Evolutionary conservation across 2,888 invertebrate genomes (phyloP), one percentile per base, ranked within the genome.

Genomic region (Apamea epomidion): DNA sequence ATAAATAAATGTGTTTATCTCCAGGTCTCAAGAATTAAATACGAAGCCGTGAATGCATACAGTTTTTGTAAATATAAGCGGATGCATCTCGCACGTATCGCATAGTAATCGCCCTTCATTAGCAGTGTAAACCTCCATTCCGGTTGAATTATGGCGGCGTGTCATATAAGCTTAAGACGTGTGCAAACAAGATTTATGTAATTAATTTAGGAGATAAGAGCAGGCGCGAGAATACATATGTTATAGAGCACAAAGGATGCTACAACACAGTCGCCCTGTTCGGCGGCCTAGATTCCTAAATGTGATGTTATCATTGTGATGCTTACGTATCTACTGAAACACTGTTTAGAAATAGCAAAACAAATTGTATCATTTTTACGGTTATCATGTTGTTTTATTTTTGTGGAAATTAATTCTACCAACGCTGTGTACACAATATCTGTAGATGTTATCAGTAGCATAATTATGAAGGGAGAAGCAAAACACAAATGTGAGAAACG

Each of bases 131-230:
- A 95, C 95, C 92, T 93, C 92, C 87, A 88, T 93, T 93, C 93
- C 91, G 93, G 94, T 94, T 96, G 96, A 97, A 93, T 97, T 96
- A 97, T 96, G 94, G 96, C 94, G 92, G 91, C 94, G 93, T 94
- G 95, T 96, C 96, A 96, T 96, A 95, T 96, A 95, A 95, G 96
- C 95, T 96, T 96, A 96, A 97, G 97, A 96, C 95, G 96, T 95
- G 95, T 95, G 95, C 95, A 97, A 96, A 97, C 96, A 96, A 96
- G 97, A 97, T 97, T 97, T 97, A 97, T 97, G 96, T 97, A 96
- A 97, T 97, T 97, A 97, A 97, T 97, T 97, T 96, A 95, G 94
- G 94, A 96, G 97, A 97, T 97, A 97, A 96, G 96, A 95, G 94
- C 95, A 93, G 92, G 91, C 92, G 93, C 93, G 94, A 92, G 93